phyloP scores from a whole-genome alignment of 2,797 vertebrate genomes.

The Paratrypauchen microcephalus region DNA sequence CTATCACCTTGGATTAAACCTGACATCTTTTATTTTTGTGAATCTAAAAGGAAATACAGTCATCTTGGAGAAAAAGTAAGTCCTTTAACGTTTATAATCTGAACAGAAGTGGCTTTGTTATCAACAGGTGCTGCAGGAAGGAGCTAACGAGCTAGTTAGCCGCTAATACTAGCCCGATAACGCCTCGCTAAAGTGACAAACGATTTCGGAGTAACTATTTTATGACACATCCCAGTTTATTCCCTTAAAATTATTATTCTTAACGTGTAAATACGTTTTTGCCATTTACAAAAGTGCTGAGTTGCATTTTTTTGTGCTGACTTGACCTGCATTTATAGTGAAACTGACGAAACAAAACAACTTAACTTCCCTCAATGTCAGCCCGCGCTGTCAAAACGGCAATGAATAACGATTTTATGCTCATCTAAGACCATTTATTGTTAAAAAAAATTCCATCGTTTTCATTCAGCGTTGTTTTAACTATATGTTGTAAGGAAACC shows the following conservation, averaged over 20 bases:
- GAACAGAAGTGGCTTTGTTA: conserved; percentile 64
- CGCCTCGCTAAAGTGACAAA: not conserved
- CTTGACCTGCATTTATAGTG: conserved; percentile 16
- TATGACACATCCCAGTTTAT: not conserved
- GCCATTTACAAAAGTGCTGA: not conserved
- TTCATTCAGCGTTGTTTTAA: not conserved
- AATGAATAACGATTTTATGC: not conserved
- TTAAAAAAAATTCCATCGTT: not conserved
- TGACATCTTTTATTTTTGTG: not conserved
- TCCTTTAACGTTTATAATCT: conserved; percentile 17
- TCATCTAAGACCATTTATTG: not conserved
- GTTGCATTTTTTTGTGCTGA: not conserved
- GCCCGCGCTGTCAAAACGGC: conserved; percentile 2
- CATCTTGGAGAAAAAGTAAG: conserved; percentile 43
- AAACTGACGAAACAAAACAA: conserved; percentile 25
- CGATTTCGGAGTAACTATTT: not conserved
- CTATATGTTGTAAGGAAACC: not conserved
- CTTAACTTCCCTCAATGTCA: conserved; percentile 16
- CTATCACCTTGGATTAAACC: not conserved
- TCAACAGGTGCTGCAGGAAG: conserved; percentile 69
- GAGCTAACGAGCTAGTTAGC: conserved; percentile 53
- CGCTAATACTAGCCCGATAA: conserved; percentile 51
- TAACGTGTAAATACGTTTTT: accelerated
- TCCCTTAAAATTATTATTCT: not conserved
- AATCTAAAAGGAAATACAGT: not conserved